A percentile compares a stretch with the other conserved stretches of the same genome.
Evolutionary conservation across 35 echinoderm and acorn worm genomes (phyloP).

Genomic region (Heliocidaris tuberculata): DNA sequence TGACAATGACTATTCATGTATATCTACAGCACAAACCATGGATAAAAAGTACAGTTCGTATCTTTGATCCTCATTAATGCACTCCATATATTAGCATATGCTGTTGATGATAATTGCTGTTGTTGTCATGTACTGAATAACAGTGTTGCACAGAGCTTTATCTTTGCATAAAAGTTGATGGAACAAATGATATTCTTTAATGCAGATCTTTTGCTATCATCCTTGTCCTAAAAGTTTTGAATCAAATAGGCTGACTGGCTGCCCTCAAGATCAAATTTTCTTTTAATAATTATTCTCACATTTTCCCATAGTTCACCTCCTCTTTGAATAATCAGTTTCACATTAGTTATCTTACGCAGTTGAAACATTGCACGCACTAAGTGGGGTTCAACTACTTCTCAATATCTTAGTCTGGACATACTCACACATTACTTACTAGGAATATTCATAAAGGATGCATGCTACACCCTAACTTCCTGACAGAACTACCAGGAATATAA

Average conservation of each 20-base stretch:
- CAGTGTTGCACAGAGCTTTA: neutral
- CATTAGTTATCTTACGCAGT: neutral
- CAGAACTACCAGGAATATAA: neutral
- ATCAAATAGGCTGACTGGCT: neutral
- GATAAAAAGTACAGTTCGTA: neutral
- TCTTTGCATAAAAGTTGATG: neutral
- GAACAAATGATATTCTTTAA: neutral
- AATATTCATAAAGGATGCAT: constrained; percentile 2
- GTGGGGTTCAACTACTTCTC: neutral
- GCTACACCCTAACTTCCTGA: neutral
- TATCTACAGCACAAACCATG: neutral
- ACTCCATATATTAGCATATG: neutral
- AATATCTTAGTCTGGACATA: constrained; percentile 6
- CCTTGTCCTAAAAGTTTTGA: neutral
- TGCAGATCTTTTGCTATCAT: neutral
- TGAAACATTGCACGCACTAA: neutral
- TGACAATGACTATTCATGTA: neutral
- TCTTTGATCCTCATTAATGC: neutral
- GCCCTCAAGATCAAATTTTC: neutral
- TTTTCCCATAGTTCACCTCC: no score
- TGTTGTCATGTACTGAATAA: neutral
- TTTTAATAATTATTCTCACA: neutral
- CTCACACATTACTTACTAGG: neutral
- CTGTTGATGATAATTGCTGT: no score
- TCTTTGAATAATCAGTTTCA: neutral